phyloP scores from a whole-genome alignment of 2,797 vertebrate genomes.

The Falco columbarius region DNA sequence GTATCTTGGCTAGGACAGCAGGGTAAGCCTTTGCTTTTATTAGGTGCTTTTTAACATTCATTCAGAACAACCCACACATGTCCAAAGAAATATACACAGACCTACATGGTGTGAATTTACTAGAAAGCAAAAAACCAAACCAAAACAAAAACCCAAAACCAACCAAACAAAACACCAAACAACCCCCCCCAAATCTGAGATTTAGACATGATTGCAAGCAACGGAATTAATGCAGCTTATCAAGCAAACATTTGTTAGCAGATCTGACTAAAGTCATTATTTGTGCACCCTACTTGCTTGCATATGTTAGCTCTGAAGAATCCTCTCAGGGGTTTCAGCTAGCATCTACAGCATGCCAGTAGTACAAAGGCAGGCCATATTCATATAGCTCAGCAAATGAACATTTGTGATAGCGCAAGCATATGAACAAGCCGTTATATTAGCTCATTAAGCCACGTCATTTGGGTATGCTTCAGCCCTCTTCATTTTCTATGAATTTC shows the following conservation, averaged over 20 bases:
- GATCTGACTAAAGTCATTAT: neutral
- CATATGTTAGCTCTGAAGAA: neutral
- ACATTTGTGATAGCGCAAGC: neutral
- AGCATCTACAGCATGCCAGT: neutral
- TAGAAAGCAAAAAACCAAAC: neutral
- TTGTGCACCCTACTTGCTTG: neutral
- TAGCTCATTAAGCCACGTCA: neutral
- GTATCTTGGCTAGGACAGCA: neutral
- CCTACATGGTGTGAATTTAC: neutral
- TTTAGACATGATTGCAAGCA: neutral
- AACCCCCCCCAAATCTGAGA: neutral
- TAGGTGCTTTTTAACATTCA: neutral
- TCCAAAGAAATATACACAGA: neutral
- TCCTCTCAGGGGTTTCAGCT: neutral
- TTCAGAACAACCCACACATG: neutral
- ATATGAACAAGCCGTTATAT: neutral
- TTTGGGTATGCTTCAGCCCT: neutral
- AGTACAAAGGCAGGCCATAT: neutral
- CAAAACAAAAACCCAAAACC: neutral
- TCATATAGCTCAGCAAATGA: neutral
- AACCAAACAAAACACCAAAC: too few species aligned
- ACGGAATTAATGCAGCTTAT: neutral
- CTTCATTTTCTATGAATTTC: neutral
- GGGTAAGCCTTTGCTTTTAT: neutral
- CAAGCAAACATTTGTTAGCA: neutral